phyloP scores from a whole-genome alignment of 2,888 invertebrate genomes.

The Drosophila acutilabella region DNA sequence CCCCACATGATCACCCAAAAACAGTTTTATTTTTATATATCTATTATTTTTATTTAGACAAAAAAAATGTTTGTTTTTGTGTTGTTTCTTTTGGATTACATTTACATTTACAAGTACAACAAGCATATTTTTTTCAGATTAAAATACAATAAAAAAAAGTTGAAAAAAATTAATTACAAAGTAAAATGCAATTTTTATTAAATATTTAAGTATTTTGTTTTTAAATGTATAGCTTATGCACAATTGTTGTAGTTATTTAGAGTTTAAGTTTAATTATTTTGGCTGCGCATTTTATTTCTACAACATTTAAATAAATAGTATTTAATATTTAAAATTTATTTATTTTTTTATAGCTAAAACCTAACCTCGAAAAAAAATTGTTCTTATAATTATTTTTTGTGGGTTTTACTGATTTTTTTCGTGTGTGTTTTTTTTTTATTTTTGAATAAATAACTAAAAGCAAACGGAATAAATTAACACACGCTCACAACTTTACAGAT shows the following conservation, averaged over 20 bases:
- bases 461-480: slow-evolving; percentile 57
- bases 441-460: slow-evolving; percentile 65
- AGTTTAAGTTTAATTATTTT: slow-evolving; percentile 51
- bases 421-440: slow-evolving; percentile 4
- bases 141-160: slow-evolving; percentile 28
- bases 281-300: slow-evolving; percentile 64
- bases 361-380: slow-evolving; percentile 44
- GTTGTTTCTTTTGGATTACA: slow-evolving; percentile 42
- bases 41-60: slow-evolving; percentile 66
- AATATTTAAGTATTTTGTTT: slow-evolving; percentile 19
- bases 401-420: slow-evolving; percentile 4
- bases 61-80: slow-evolving; percentile 48
- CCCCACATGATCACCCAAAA: too few relatives aligned
- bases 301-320: slow-evolving; percentile 72
- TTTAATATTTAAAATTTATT: slow-evolving; percentile 7
- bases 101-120: slow-evolving; percentile 65
- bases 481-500: slow-evolving; percentile 21
- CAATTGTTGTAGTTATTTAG: neutral
- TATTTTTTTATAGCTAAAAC: slow-evolving; percentile 11
- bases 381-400: slow-evolving; percentile 11
- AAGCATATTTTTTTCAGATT: slow-evolving; percentile 51
- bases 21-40: slow-evolving; percentile 24
- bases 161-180: slow-evolving; percentile 7
- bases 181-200: slow-evolving; percentile 43
- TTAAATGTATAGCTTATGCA: slow-evolving; percentile 51